Percentiles rank a stretch among this genome's conserved stretches.
Evolutionary conservation across 2,113 vertebrate species (phyloP).

Genomic region (Tichodroma muraria): DNA sequence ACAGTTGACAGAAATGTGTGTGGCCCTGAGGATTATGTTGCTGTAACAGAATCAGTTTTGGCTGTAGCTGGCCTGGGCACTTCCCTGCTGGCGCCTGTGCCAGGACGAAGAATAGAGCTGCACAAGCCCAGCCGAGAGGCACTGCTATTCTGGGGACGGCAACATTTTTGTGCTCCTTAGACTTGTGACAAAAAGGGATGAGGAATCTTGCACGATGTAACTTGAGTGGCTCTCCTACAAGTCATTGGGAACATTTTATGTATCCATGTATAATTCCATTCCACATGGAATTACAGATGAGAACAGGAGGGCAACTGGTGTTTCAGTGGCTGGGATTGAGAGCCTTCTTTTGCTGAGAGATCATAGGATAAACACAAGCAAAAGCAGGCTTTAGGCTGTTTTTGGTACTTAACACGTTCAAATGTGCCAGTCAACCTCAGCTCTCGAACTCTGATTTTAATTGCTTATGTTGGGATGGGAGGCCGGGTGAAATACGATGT

Average conservation of each 20-base stretch:
- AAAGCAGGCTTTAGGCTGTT: neutral
- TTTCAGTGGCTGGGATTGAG: neutral
- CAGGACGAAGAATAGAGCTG: neutral
- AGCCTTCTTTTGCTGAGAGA: neutral
- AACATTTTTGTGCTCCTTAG: neutral
- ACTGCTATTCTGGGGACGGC: neutral
- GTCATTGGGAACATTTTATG: neutral
- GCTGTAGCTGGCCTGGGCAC: neutral
- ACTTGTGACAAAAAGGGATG: neutral
- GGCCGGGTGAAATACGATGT: neutral
- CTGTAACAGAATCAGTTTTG: neutral
- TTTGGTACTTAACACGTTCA: neutral
- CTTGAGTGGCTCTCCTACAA: neutral
- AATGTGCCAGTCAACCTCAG: neutral
- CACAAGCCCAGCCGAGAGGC: neutral
- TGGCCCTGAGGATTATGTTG: neutral
- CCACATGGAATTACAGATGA: neutral
- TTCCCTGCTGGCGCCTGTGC: neutral
- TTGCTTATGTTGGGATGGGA: neutral
- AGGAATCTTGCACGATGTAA: neutral
- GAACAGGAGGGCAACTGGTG: neutral
- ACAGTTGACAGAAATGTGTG: neutral
- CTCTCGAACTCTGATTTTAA: neutral
- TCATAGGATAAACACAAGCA: neutral
- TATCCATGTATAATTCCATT: neutral